Evolutionary conservation across 2,888 invertebrate species (phyloP), one percentile per base, ranked within the genome.

Genomic region (Lithosia quadra): DNA sequence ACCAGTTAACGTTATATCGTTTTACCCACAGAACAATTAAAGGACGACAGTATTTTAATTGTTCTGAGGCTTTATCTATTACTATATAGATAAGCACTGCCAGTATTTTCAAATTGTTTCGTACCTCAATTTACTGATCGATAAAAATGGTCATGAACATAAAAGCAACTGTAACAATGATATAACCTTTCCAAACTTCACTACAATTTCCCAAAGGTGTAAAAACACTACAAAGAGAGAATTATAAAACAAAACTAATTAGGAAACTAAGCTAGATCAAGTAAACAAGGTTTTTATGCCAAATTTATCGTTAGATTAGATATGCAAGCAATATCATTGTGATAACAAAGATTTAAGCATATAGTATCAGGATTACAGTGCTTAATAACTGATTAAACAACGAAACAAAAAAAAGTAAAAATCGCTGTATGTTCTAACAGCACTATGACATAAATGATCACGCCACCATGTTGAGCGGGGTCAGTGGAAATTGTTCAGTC

Each of bases 401-500:
- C 65, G 24, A 69, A 53, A 59, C n/a, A 67, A 39, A 66, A 55
- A 10, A 18, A 22, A 11, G 7, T 24, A 59, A 24, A 53, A 55
- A 11, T 34, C n/a, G 39, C 39, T 24, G 28, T 39, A 71, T 69
- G 71, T 72, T 63, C 66, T 65, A 74, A 71, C 71, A 69, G 68
- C 72, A 70, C 69, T 67, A 79, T 82, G 82, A 84, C 86, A 85
- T 81, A 81, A 79, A 85, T 86, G 79, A 86, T 81, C 84, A 86
- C 82, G 80, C 78, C 80, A 79, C 76, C 84, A 81, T 83, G 80
- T 79, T 78, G 73, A 80, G 82, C 77, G 75, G 83, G 81, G 83
- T 85, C 86, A 83, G 71, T 83, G 79, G 81, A 79, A 85, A 87
- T 81, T 83, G 78, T 80, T 84, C 78, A 85, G 77, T 76, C 80